Percentiles rank a stretch among this genome's conserved stretches.
These are phyloP conservation scores for Caenorhabditis brenneri DNA, from an alignment of 1,140 invertebrate genomes.

Conservation along the genomic window DNA sequence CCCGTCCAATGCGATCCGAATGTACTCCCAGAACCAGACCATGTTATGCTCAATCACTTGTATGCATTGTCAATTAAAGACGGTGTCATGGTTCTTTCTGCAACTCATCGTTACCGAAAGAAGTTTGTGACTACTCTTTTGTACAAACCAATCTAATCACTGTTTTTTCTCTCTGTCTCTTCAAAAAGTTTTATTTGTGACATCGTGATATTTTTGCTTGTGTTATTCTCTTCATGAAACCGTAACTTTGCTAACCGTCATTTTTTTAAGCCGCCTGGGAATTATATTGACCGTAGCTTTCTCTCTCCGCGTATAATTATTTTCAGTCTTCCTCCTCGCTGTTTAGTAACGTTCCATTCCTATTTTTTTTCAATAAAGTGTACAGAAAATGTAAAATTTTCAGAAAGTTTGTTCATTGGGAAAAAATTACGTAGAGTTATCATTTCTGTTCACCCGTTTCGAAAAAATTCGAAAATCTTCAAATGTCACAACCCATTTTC, in stretches of 20 bases:
- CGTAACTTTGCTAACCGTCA: background rate
- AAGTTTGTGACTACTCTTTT: constrained; percentile 99
- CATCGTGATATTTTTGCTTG: constrained; percentile 24
- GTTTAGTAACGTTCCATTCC: too few relatives aligned
- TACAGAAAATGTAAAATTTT: too few relatives aligned
- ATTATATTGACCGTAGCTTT: too few relatives aligned
- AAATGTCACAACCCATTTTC: too few relatives aligned
- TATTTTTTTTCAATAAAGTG: too few relatives aligned
- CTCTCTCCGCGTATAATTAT: too few relatives aligned
- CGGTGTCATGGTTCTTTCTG: constrained; percentile 97
- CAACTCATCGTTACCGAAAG: constrained; percentile 91
- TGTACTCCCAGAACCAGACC: constrained; percentile 95
- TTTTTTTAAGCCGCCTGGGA: background rate
- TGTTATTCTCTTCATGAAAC: constrained; percentile 13
- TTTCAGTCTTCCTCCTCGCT: too few relatives aligned
- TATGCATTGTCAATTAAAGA: constrained; percentile 99
- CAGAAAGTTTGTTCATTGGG: too few relatives aligned
- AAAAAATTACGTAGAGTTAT: too few relatives aligned
- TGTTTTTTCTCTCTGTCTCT: background rate
- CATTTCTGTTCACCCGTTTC: too few relatives aligned
- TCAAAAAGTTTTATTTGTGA: background rate
- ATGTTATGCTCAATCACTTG: constrained; percentile 99
- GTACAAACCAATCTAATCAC: constrained; percentile 81
- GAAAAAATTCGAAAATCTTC: too few relatives aligned
- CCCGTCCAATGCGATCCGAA: constrained; percentile 93